Evolutionary conservation across 2,113 vertebrate species (phyloP), one percentile per base, ranked within the genome.

Genomic region (Trogon melanurus): DNA sequence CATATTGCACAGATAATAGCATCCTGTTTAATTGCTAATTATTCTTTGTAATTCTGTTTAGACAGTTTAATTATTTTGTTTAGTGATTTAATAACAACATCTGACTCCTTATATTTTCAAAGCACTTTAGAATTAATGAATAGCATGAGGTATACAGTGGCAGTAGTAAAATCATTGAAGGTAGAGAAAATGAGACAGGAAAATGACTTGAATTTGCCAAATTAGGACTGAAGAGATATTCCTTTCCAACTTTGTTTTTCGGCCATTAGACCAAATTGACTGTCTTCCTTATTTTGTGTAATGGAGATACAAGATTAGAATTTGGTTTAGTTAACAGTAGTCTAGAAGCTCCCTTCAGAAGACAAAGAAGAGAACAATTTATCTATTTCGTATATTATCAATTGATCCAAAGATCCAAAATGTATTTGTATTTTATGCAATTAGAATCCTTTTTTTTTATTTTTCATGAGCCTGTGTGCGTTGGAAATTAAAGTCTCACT

Each of bases 61-160:
- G 83, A 76, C 36, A 84, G n/a, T 88, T 94, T 74, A 96, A 96
- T 96, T 96, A 91, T 96, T 97, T 97, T 94, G 57, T 92, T 96
- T 95, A 93, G 85, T 87, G 83, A 93, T 94, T 97, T 96, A 95
- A 94, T 92, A 96, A 85, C 56, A 95, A 88, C 57, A 89, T 79
- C 85, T 88, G 76, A 88, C 48, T 92, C 25, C 64, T 93, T 80
- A 47, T 66, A 89, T 90, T 95, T 95, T 83, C 72, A 85, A 94
- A 78, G 54, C 70, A 88, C 67, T 79, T 88, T 45, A 83, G n/a
- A 95, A 85, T 83, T 92, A 95, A 92, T 66, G 58, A 90, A 62
- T 66, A 91, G 6, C 32, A 65, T 72, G 36, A 87, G 25, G 50
- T 79, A 84, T 79, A 69, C 32, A 66, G 16, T 29, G 16, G 26